Evolutionary conservation across 2,113 vertebrate species (phyloP).

Genomic region (Amazona vittata): DNA sequence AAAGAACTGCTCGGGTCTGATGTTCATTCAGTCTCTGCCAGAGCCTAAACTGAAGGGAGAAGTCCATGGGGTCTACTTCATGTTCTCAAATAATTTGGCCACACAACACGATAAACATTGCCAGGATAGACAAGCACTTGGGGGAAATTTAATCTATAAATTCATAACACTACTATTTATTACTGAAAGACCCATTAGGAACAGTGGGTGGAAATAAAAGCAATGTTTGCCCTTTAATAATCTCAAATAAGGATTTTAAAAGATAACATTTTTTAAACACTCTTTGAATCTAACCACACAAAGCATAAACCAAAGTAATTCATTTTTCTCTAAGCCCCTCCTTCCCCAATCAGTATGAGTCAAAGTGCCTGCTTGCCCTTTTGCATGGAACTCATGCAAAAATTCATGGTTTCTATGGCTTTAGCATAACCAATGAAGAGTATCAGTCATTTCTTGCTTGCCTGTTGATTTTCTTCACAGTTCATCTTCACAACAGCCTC

Average conservation of each 20-base stretch:
- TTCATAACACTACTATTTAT: neutral
- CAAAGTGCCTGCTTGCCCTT: neutral
- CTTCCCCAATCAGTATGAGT: neutral
- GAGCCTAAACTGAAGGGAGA: neutral
- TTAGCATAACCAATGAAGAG: neutral
- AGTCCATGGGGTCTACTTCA: neutral
- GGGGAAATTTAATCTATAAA: neutral
- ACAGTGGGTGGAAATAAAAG: neutral
- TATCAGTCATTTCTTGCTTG: neutral
- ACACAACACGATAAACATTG: accelerated
- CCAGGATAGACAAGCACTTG: neutral
- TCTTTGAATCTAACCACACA: neutral
- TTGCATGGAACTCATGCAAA: neutral
- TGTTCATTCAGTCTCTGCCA: neutral
- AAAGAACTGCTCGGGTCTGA: neutral
- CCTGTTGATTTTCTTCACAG: neutral
- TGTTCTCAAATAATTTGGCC: neutral
- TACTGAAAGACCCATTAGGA: neutral
- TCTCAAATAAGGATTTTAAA: neutral
- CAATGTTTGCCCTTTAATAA: neutral
- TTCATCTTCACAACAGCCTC: neutral
- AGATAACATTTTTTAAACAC: neutral
- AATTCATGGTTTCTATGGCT: neutral
- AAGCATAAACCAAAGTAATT: neutral
- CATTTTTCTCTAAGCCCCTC: neutral